These are phyloP conservation scores for Lampropteryx suffumata DNA, from an alignment of 2,888 invertebrate species.

Conservation along the genomic window DNA sequence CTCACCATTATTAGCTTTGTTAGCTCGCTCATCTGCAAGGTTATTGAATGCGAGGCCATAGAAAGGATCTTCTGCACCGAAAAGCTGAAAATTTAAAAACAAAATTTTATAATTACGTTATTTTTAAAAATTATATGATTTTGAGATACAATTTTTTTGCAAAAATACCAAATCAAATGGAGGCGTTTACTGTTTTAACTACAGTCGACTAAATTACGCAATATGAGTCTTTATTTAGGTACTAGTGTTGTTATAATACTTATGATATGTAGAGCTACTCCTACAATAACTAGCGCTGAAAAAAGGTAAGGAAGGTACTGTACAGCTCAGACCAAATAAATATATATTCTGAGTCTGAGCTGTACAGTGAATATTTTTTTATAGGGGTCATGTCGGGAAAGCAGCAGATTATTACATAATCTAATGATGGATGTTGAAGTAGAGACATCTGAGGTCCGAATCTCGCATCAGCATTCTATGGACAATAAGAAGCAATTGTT, in stretches of 20 bases:
- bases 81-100: slow-evolving; percentile 60
- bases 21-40: slow-evolving; percentile 62
- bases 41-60: slow-evolving; percentile 75
- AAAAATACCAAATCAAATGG: no score
- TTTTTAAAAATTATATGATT: neutral
- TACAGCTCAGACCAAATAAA: no score
- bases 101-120: neutral
- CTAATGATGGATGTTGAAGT: slow-evolving; percentile 56
- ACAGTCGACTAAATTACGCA: no score
- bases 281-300: neutral
- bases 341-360: neutral
- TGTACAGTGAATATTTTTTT: neutral
- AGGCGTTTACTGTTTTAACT: no score
- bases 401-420: slow-evolving; percentile 57
- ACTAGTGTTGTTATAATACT: no score
- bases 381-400: slow-evolving; percentile 35
- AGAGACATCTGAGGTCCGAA: slow-evolving; percentile 59
- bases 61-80: slow-evolving; percentile 78
- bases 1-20: slow-evolving; percentile 68
- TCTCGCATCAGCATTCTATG: slow-evolving; percentile 64
- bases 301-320: no score
- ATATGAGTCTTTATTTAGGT: no score
- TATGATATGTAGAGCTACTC: no score
- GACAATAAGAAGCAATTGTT: slow-evolving; percentile 59
- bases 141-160: no score